Evolutionary conservation across 2,113 vertebrate genomes (phyloP).

Genomic region (Hypanus sabinus): DNA sequence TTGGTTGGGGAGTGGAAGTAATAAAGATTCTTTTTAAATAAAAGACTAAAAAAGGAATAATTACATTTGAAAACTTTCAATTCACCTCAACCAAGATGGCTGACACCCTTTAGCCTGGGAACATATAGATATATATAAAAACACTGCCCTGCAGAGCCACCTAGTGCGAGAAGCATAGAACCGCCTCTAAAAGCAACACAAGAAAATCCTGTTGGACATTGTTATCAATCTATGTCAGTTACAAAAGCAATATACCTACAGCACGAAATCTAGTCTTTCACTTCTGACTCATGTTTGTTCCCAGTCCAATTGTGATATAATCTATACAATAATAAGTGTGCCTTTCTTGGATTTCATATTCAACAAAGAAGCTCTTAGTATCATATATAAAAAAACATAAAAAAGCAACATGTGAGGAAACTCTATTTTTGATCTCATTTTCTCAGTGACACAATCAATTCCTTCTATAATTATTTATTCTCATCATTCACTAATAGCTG

Average conservation of each 20-base stretch:
- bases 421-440: neutral
- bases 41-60: neutral
- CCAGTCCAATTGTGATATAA: neutral
- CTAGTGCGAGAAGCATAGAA: neutral
- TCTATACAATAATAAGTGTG: neutral
- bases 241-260: neutral
- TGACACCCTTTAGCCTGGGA: neutral
- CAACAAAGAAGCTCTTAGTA: neutral
- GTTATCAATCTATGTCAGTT: neutral
- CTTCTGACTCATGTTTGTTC: neutral
- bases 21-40: neutral
- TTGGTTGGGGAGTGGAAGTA: neutral
- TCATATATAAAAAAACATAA: neutral
- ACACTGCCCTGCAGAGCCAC: slow-evolving; percentile 23
- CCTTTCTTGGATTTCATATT: neutral
- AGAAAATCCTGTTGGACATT: neutral
- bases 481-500: neutral
- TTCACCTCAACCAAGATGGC: neutral
- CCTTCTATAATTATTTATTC: neutral
- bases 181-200: neutral
- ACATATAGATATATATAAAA: neutral
- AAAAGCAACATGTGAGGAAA: neutral
- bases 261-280: neutral
- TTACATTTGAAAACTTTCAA: neutral
- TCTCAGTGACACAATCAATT: neutral